Base-by-base conservation (phyloP, 2,797 vertebrate genomes). In the Myotis myotis region DNA sequence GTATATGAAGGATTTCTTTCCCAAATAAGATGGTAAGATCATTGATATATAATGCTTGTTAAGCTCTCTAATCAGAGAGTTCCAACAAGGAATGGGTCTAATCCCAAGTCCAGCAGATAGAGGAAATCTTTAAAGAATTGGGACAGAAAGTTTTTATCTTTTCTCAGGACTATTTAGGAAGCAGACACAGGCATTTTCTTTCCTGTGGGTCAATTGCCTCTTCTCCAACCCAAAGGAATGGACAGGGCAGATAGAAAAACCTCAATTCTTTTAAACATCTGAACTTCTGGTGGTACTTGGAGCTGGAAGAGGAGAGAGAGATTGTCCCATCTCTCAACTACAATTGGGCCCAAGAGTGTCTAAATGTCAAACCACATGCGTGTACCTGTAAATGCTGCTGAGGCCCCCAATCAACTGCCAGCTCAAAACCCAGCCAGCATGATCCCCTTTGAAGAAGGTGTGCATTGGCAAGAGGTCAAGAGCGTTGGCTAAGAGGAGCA, bases 1-100 rank as follows among this genome's bases (percentile, higher is more conserved):
- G 30, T 60, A 81, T 94, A n/a, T 74, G 12, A 95, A 66, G 41
- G 47, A n/a, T 44, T 95, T 91, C 13, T 90, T 76, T 85, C 79
- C 75, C 17, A 76, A 55, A 66, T 62, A 93, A 84, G 30, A 38
- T 44, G 0, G 16, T 60, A 71, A 68, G 74, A 60, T 60, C 30
- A 75, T 94, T 92, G 57, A 68, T 78, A 51, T 36, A 11, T 11
- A 55, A 75, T 41, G 22, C 4, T 2, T 71, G 36, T 47, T 74
- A 75, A 47, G 36, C 66, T 80, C 80, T 91, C 36, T 28, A 89
- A 53, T 82, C 68, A 38, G 28, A 38, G 28, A 83, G 20, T 60
- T 66, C 33, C 23, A 66, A 12, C 30, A 53, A 17, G 75, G 33
- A 47, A 75, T 93, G 66, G n/a, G 79, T 81, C 51, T 72, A 9